Evolutionary conservation across 2,888 invertebrate species (phyloP).

Genomic region (Cantharis nigra): DNA sequence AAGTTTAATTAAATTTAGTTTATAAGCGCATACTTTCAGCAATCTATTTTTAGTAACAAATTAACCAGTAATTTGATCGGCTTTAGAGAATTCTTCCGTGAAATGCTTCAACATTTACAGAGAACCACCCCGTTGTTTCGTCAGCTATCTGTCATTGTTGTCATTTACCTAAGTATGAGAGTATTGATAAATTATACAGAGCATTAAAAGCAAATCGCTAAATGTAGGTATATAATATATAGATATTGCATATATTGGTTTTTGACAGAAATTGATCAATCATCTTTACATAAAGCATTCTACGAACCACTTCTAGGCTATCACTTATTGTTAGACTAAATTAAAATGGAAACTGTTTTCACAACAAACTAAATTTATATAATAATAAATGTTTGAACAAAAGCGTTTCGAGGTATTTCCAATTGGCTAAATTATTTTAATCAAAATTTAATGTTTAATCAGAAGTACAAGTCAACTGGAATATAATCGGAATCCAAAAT

Average conservation of each 20-base stretch:
- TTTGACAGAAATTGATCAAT: constrained; percentile 2
- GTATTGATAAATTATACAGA: background rate
- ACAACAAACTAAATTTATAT: background rate
- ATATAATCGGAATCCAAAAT: background rate
- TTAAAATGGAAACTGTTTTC: background rate
- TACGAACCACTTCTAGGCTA: background rate
- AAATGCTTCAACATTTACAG: background rate
- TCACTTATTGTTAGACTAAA: background rate
- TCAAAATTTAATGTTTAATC: background rate
- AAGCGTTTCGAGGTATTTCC: background rate
- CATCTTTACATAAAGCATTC: background rate
- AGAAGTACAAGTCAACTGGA: background rate
- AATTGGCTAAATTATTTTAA: background rate
- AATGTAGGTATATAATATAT: background rate
- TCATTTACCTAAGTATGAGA: background rate
- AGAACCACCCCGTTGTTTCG: background rate
- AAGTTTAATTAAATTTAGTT: background rate
- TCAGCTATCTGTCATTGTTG: background rate
- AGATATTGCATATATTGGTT: background rate
- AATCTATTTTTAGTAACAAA: background rate
- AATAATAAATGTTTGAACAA: background rate
- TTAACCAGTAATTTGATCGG: background rate
- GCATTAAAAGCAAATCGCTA: background rate
- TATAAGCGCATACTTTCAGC: background rate
- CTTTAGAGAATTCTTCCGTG: background rate